phyloP scores from a whole-genome alignment of 2,888 invertebrate genomes.

The Hypena proboscidalis region DNA sequence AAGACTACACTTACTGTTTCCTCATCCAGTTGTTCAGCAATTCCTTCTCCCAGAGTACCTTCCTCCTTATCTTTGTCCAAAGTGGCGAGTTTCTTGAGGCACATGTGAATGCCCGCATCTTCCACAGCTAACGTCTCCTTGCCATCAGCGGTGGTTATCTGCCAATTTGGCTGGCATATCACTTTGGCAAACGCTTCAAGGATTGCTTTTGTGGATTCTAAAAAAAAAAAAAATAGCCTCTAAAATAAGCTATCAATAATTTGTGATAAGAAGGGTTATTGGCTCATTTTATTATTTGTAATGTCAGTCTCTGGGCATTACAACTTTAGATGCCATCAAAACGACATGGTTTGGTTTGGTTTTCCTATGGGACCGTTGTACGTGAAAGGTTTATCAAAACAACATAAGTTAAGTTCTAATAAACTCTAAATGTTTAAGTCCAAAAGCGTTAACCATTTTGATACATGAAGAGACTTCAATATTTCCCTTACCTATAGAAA shows the following conservation, averaged over 20 bases:
- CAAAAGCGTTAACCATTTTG: too few species aligned
- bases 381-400: too few species aligned
- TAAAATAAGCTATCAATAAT: too few species aligned
- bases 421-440: too few species aligned
- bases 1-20: conserved; percentile 78
- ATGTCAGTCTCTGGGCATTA: too few species aligned
- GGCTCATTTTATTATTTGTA: too few species aligned
- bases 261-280: too few species aligned
- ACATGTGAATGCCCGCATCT: conserved; percentile 91
- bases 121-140: conserved; percentile 86
- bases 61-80: conserved; percentile 84
- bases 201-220: conserved; percentile 71
- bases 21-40: conserved; percentile 80
- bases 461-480: too few species aligned
- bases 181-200: conserved; percentile 62
- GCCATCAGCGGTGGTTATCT: conserved; percentile 75
- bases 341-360: too few species aligned
- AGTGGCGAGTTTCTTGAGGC: conserved; percentile 90
- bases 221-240: conserved; percentile 10
- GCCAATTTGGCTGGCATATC: conserved; percentile 82
- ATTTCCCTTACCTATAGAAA: conserved; percentile 87
- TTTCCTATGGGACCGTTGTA: too few species aligned
- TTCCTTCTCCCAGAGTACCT: conserved; percentile 84
- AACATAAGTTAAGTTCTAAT: too few species aligned
- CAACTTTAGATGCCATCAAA: too few species aligned